Evolutionary conservation across 2,888 invertebrate genomes (phyloP).

Genomic region (Nephrotoma appendiculata): DNA sequence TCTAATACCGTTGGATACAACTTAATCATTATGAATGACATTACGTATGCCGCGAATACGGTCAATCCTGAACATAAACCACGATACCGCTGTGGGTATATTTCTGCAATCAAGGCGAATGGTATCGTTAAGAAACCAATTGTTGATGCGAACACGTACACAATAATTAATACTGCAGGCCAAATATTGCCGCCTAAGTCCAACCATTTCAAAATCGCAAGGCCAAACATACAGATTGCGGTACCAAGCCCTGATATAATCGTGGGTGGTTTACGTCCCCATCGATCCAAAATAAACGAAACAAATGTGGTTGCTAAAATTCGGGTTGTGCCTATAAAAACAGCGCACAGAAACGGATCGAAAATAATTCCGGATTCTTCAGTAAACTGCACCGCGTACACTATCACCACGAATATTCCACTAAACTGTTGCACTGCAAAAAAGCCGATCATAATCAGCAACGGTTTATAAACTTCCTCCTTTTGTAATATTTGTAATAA

Average conservation of each 20-base stretch:
- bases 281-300: slow-evolving; percentile 44
- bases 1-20: slow-evolving; percentile 45
- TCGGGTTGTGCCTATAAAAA: slow-evolving; percentile 47
- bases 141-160: slow-evolving; percentile 36
- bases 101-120: slow-evolving; percentile 61
- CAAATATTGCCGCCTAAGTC: slow-evolving; percentile 8
- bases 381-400: slow-evolving; percentile 54
- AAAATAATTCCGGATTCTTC: slow-evolving; percentile 43
- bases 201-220: neutral
- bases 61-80: slow-evolving; percentile 53
- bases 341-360: slow-evolving; percentile 49
- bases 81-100: slow-evolving; percentile 46
- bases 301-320: slow-evolving; percentile 45
- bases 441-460: slow-evolving; percentile 40
- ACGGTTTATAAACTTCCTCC: slow-evolving; percentile 30
- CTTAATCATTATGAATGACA: slow-evolving; percentile 53
- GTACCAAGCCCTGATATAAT: slow-evolving; percentile 49
- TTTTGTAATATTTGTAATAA: slow-evolving; percentile 14
- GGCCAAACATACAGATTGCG: slow-evolving; percentile 37
- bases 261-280: slow-evolving; percentile 47
- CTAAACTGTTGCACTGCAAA: slow-evolving; percentile 54
- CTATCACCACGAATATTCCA: slow-evolving; percentile 55
- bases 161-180: slow-evolving; percentile 22
- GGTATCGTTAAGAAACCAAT: slow-evolving; percentile 50
- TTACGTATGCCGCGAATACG: slow-evolving; percentile 45